Evolutionary conservation across 2,888 invertebrate species (phyloP), one percentile per base, ranked within the genome.

Genomic region (Agrotis ipsilon): DNA sequence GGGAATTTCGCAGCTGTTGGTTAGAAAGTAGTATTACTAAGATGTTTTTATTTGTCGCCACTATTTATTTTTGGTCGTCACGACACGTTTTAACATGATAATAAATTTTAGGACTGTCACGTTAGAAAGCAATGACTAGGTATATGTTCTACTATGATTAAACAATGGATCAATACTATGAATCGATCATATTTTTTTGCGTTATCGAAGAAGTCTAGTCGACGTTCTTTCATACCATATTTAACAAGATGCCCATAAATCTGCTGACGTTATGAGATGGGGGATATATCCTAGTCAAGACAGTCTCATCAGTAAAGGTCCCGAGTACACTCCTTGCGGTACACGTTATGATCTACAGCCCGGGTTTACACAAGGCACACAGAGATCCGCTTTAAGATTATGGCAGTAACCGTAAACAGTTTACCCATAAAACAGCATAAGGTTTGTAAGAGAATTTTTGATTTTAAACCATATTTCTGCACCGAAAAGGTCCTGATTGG

Each of bases 311-410:
- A 86, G 85, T 82, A 87, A 86, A 84, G 87, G 86, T 80, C 86
- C 86, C 80, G 86, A 74, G 79, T 79, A 66, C 76, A 76, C 80
- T 86, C 87, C 91, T 86, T 90, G 91, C 87, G 90, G 92, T 87
- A 89, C 85, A 69, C 89, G 86, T 87, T 92, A 92, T 91, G 89
- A 91, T 90, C 85, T 87, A 83, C 81, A 71, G 75, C 69, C 72
- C 69, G 65, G 71, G 69, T 73, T 78, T 81, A 78, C 72, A 85
- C 66, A 74, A 75, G 78, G 79, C 79, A 83, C 81, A 83, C 75
- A 83, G 71, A 90, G 90, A 92, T 92, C 88, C 87, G 83, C 89
- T 90, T 88, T 86, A 71, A 89, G 91, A 92, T 92, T 88, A 90
- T 81, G 75, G 84, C 78, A 82, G 81, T 76, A 84, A 84, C 83